Evolutionary conservation across 2,888 invertebrate species (phyloP), one percentile per base, ranked within the genome.

Genomic region (Rotaria macrura): DNA sequence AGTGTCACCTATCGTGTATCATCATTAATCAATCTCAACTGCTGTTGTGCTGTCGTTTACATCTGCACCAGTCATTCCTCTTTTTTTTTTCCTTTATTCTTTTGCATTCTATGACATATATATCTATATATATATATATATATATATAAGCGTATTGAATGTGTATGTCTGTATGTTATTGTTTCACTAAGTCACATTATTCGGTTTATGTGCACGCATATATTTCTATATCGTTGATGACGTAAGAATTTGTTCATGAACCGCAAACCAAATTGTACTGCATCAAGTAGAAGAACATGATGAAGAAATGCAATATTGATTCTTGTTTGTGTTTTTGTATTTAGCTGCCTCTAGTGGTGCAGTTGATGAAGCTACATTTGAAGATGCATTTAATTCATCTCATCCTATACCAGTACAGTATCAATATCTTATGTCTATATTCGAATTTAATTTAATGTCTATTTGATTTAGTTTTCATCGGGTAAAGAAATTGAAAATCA

Each of bases 401-500:
- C 49, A 47, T 9, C 47, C 47, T n/a, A 23, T 52, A 34, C 52
- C 47, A 38, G 84, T 84, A 84, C n/a, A n/a, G n/a, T n/a, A n/a
- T n/a, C n/a, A n/a, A n/a, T n/a, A n/a, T n/a, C n/a, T n/a, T n/a
- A n/a, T 17, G 29, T 38, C 0, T 1, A 83, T 86, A 83, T 85
- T 52, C 84, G 20, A 65, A 49, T 83, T 49, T 85, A 49, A 49
- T 49, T 17, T 49, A 49, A 49, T 49, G 23, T 72, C 20, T 85
- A n/a, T 87, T 84, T 74, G 87, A 86, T 89, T 12, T 88, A 92
- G 91, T 92, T 97, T 88, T 96, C 95, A 91, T 94, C 95, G 43
- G 92, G 93, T 23, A 93, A 94, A 87, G 96, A 97, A 87, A 92
- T 97, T 83, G 94, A 94, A 88, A 95, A 96, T 88, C 93, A 94